Conservation (phyloP, 1,140 invertebrate genomes). For the Philopotamus ludificatus region DNA sequence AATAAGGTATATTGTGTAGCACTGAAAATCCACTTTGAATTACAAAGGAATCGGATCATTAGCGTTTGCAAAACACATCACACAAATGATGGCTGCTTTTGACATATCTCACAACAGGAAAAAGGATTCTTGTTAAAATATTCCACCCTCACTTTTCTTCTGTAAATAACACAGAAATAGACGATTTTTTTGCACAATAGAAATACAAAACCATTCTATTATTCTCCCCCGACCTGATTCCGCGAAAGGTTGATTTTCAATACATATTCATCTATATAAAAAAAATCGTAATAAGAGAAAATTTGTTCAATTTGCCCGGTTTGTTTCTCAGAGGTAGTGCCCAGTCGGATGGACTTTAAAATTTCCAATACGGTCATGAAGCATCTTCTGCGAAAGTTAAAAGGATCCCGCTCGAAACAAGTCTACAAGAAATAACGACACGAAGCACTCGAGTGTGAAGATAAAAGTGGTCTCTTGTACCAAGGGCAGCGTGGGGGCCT, state of each 20-base stretch:
- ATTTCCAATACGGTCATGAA: constrained; percentile 8
- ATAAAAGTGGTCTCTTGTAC: constrained; percentile 36
- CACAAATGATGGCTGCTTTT: constrained; percentile 33
- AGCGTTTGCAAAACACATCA: constrained; percentile 19
- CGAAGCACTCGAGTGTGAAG: constrained; percentile 38
- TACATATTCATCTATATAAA: too few relatives aligned
- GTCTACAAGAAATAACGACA: constrained; percentile 34
- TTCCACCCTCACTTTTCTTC: not conserved
- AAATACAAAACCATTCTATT: too few relatives aligned
- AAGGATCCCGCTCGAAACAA: constrained; percentile 12
- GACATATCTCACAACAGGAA: constrained; percentile 26
- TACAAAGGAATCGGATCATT: constrained; percentile 28
- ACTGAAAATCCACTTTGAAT: constrained; percentile 10
- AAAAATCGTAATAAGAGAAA: too few relatives aligned
- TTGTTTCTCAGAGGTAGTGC: too few relatives aligned
- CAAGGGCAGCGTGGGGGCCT: constrained; percentile 10
- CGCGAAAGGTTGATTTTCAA: too few relatives aligned
- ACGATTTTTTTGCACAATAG: too few relatives aligned
- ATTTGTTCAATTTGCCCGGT: too few relatives aligned
- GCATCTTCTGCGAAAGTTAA: constrained; percentile 24
- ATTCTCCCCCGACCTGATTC: too few relatives aligned
- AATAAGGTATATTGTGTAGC: not conserved
- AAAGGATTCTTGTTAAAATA: constrained; percentile 15
- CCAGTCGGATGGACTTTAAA: not conserved
- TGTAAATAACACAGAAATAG: not conserved